A percentile compares a stretch with the other conserved stretches of the same genome.
These are phyloP conservation scores for Fulica atra DNA, from an alignment of 2,113 vertebrate species.

Conservation along the genomic window DNA sequence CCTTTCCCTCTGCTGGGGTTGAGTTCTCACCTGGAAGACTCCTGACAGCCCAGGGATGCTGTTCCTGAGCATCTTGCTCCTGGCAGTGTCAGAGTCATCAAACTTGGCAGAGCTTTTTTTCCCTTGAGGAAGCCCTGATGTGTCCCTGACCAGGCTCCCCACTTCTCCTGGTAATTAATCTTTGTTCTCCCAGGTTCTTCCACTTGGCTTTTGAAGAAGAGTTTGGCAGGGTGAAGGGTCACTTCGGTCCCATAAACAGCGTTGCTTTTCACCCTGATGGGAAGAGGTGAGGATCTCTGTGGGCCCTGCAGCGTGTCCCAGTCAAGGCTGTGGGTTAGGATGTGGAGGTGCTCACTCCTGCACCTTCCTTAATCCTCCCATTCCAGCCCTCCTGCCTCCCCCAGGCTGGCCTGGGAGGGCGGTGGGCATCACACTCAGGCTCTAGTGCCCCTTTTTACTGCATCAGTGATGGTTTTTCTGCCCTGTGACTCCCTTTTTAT, in stretches of 20 bases:
- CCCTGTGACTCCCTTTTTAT: neutral
- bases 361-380: neutral
- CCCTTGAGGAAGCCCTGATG: no score
- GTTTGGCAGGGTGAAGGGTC: constrained; percentile 96
- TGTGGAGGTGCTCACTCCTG: fast-evolving
- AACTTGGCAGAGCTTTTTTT: neutral
- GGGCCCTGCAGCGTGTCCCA: fast-evolving
- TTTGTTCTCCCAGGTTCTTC: constrained; percentile 84
- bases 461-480: fast-evolving
- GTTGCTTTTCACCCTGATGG: constrained; percentile 97
- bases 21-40: neutral
- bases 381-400: neutral
- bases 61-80: neutral
- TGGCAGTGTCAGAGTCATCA: neutral
- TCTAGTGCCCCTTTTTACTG: fast-evolving
- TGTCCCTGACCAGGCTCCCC: neutral
- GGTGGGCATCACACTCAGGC: neutral
- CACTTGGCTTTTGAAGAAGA: constrained; percentile 96
- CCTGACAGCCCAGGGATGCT: neutral
- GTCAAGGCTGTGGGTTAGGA: neutral
- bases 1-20: neutral
- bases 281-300: constrained; percentile 84
- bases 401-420: fast-evolving
- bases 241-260: constrained; percentile 97
- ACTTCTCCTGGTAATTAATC: neutral